Evolutionary conservation across 2,113 vertebrate genomes (phyloP).

Genomic region (Labrus mixtus): DNA sequence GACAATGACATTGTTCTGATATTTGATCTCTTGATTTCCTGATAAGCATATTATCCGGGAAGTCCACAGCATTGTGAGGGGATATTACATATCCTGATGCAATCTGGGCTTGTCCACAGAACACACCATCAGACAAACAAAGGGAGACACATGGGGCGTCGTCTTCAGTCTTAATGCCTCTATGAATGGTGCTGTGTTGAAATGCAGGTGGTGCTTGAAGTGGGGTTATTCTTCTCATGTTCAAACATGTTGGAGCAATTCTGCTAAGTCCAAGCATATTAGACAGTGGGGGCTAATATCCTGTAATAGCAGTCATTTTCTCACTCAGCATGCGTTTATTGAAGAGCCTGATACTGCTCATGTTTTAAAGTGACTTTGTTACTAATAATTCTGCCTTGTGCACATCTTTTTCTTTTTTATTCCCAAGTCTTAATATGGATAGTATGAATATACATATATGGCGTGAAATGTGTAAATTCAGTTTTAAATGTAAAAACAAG

Average conservation of each 20-base stretch:
- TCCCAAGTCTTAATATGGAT: background rate
- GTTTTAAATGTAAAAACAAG: background rate
- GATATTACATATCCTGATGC: slow-evolving; percentile 35
- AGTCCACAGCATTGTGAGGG: slow-evolving; percentile 8
- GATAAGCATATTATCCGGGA: background rate
- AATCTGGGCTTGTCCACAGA: slow-evolving; percentile 15
- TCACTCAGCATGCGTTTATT: slow-evolving; percentile 2
- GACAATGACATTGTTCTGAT: background rate
- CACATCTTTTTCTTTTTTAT: background rate
- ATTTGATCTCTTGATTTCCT: slow-evolving; percentile 10
- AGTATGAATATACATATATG: no score
- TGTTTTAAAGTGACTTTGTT: slow-evolving; percentile 15
- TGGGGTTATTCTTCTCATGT: slow-evolving; percentile 67
- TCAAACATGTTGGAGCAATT: slow-evolving; percentile 74
- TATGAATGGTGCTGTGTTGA: slow-evolving; percentile 49
- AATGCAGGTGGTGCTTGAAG: slow-evolving; percentile 43
- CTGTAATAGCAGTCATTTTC: slow-evolving; percentile 55
- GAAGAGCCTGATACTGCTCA: background rate
- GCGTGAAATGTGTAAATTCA: background rate
- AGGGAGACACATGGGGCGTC: slow-evolving; percentile 35
- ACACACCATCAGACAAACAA: slow-evolving; percentile 4
- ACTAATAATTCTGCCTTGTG: background rate
- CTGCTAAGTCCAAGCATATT: slow-evolving; percentile 36
- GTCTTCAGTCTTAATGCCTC: slow-evolving; percentile 25
- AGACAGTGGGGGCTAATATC: slow-evolving; percentile 31